Evolutionary conservation across 1,140 invertebrate genomes (phyloP), one percentile per base, ranked within the genome.

Genomic region (Drosophila pectinifera): DNA sequence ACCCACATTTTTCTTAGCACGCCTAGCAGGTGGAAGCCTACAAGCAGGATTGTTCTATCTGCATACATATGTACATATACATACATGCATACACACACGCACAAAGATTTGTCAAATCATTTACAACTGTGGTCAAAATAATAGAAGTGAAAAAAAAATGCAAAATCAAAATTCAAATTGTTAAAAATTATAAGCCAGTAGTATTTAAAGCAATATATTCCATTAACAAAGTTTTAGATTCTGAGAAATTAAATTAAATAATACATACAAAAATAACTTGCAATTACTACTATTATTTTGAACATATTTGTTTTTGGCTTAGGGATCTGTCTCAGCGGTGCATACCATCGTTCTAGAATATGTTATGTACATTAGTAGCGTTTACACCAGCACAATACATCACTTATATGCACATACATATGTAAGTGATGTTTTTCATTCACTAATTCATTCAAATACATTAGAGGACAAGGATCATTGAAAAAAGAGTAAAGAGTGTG

Each of bases 291-390:
- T 34, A 51, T 36, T 51, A 51, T 51, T 51, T 51, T 51, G 14
- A 36, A 13, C 28, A 36, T 18, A 51, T 10, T 36, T 51, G 49
- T 51, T 22, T 20, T 20, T 36, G 28, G 28, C 7, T 31, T 14
- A 31, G 26, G 28, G 11, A 31, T 49, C 26, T 49, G 46, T 31
- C 26, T 31, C 48, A 18, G 26, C 48, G 48, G 11, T 51, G 48
- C 16, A 18, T 51, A 34, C 18, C 48, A 51, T 51, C 28, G 28
- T 36, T 51, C 7, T 20, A 20, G 28, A 36, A 51, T 51, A 51
- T 51, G 49, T 51, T 51, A 20, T 51, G 49, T 51, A 51, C 49
- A 51, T 51, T 34, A 51, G 48, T 34, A 51, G 49, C 28, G 49
- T 36, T 51, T 51, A 20, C 7, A 20, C 7, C 28, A 36, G 18